A percentile compares a stretch with the other conserved stretches of the same genome.
phyloP scores from a whole-genome alignment of 2,888 invertebrate genomes.

The Acleris emargana region DNA sequence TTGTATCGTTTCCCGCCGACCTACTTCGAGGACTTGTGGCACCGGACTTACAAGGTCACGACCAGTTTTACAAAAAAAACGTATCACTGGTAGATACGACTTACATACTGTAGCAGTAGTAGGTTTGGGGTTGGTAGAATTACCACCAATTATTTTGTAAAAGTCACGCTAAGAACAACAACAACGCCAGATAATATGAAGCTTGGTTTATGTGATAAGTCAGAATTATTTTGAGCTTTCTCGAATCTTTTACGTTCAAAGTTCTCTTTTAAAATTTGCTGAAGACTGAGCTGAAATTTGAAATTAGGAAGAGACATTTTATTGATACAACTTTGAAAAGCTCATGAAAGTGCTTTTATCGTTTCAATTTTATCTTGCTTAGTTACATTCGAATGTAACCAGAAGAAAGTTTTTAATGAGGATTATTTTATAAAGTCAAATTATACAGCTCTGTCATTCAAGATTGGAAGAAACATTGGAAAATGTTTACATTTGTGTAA shows the following conservation, averaged over 20 bases:
- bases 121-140: conserved; percentile 9
- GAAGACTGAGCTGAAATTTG: no score
- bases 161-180: not conserved
- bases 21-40: conserved; percentile 58
- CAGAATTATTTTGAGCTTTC: not conserved
- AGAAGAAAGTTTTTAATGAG: no score
- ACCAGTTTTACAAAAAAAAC: conserved; percentile 49
- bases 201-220: not conserved
- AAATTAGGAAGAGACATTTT: no score
- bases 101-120: not conserved
- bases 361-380: no score
- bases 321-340: no score
- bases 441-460: conserved; percentile 54
- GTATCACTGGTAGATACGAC: conserved; percentile 38
- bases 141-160: not conserved
- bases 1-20: conserved; percentile 72
- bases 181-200: not conserved
- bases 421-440: conserved; percentile 44
- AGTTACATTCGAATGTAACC: no score
- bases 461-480: conserved; percentile 54
- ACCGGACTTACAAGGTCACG: conserved; percentile 69
- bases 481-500: conserved; percentile 45
- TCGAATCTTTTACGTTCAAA: no score
- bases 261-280: not conserved
- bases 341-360: no score